Percentiles rank a stretch among this genome's conserved stretches.
Evolutionary conservation across 1,140 invertebrate genomes (phyloP).

Genomic region (Dufourea novaeangliae): DNA sequence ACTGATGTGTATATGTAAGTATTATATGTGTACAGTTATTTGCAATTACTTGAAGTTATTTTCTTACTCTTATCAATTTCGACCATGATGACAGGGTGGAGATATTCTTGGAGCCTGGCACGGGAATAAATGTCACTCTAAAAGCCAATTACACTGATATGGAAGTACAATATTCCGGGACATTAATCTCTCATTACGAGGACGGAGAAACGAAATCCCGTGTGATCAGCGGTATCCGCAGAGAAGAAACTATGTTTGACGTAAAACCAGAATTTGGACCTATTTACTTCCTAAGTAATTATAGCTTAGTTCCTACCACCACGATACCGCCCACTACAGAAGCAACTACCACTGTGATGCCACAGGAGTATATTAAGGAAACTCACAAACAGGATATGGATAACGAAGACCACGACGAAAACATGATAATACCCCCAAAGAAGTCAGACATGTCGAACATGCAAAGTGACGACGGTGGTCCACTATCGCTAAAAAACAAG

Average conservation of each 20-base stretch:
- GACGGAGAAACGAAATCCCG: constrained; percentile 82
- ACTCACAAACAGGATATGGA: background rate
- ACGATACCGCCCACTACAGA: constrained; percentile 88
- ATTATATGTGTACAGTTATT: background rate
- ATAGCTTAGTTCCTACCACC: constrained; percentile 89
- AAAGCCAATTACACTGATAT: constrained; percentile 86
- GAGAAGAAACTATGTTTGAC: constrained; percentile 86
- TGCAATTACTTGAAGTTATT: background rate
- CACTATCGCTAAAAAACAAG: constrained; percentile 75
- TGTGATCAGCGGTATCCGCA: constrained; percentile 82
- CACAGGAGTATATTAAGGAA: constrained; percentile 26
- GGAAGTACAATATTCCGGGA: constrained; percentile 88
- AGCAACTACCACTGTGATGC: constrained; percentile 84
- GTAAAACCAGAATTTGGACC: constrained; percentile 86
- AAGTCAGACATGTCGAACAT: constrained; percentile 69
- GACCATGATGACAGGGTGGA: constrained; percentile 79
- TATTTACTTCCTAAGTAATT: constrained; percentile 88
- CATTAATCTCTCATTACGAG: constrained; percentile 86
- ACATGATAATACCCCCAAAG: constrained; percentile 71
- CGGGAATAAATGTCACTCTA: constrained; percentile 90
- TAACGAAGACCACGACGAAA: constrained; percentile 67
- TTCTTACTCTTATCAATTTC: background rate
- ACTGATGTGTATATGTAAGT: constrained; percentile 83
- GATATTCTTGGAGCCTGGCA: constrained; percentile 86
- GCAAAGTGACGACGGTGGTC: constrained; percentile 73